phyloP scores from a whole-genome alignment of 2,113 vertebrate genomes.

The Leucosticte australis region DNA sequence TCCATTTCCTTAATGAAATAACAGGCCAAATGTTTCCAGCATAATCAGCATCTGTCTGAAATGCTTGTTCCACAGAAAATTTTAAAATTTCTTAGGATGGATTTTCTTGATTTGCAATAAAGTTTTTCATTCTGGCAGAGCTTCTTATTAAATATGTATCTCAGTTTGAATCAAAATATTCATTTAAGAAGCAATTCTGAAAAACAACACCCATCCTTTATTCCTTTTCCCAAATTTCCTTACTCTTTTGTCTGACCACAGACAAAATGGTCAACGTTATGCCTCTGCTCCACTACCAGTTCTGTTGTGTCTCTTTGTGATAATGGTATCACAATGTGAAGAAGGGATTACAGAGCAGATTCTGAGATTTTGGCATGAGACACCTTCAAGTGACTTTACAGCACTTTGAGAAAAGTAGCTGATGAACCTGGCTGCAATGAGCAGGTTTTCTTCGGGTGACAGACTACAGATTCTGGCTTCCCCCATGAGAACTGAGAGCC shows the following conservation, averaged over 20 bases:
- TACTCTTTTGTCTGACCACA: background rate
- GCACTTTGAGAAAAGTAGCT: background rate
- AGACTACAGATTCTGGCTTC: background rate
- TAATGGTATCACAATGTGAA: background rate
- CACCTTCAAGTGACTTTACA: background rate
- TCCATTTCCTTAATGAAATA: background rate
- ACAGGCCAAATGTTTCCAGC: rapidly evolving
- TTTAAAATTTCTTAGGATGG: background rate
- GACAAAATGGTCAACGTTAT: background rate
- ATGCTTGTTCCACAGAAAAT: background rate
- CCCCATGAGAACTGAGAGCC: background rate
- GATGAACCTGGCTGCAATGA: background rate
- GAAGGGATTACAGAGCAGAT: background rate
- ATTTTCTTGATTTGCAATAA: background rate
- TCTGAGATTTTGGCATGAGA: background rate
- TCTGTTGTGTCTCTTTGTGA: background rate
- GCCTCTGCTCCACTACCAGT: background rate
- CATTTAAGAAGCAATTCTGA: background rate
- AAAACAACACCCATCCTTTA: background rate
- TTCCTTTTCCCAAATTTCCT: background rate
- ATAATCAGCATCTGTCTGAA: background rate
- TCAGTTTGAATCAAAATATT: background rate
- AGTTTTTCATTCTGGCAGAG: background rate
- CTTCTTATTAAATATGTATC: background rate
- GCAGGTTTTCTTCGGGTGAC: background rate